Evolutionary conservation across 1,140 invertebrate genomes (phyloP).

Genomic region (Drosophila bifasciata): DNA sequence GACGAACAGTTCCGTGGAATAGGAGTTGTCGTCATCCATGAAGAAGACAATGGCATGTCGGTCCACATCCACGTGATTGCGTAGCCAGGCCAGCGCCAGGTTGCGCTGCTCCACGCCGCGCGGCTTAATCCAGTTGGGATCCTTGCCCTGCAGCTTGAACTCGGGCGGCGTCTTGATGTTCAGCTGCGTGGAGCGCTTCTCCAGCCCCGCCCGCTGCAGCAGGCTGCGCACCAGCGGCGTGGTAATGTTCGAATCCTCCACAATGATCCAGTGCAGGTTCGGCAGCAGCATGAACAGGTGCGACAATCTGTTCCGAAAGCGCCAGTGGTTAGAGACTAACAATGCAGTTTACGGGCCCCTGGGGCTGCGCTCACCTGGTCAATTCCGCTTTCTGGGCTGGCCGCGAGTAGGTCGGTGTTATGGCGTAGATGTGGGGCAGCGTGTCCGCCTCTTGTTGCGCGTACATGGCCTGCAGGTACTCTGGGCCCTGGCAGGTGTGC

Average conservation of each 20-base stretch:
- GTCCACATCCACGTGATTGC: slow-evolving; percentile 86
- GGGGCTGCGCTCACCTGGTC: slow-evolving; percentile 87
- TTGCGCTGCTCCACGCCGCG: slow-evolving; percentile 98
- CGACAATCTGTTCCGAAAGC: slow-evolving; percentile 87
- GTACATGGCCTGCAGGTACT: slow-evolving; percentile 81
- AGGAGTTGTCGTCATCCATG: slow-evolving; percentile 98
- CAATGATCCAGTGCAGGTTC: slow-evolving; percentile 97
- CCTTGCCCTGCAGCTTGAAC: slow-evolving; percentile 88
- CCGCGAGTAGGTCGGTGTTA: slow-evolving; percentile 96
- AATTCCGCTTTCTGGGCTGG: slow-evolving; percentile 98
- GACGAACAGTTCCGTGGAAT: slow-evolving; percentile 90
- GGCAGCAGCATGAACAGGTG: slow-evolving; percentile 95
- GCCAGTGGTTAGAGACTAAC: background rate
- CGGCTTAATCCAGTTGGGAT: slow-evolving; percentile 95
- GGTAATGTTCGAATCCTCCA: slow-evolving; percentile 93
- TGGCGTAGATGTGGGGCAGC: slow-evolving; percentile 91
- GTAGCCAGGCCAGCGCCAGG: slow-evolving; percentile 93
- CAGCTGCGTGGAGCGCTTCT: slow-evolving; percentile 69
- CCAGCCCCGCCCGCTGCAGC: slow-evolving; percentile 87
- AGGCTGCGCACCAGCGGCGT: slow-evolving; percentile 92
- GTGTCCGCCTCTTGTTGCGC: slow-evolving; percentile 72
- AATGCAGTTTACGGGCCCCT: slow-evolving; percentile 8
- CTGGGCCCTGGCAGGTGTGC: slow-evolving; percentile 69
- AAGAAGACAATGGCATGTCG: slow-evolving; percentile 95
- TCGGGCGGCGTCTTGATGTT: slow-evolving; percentile 86